Conservation (phyloP, 2,888 invertebrate species). For the Campoletis raptor region DNA sequence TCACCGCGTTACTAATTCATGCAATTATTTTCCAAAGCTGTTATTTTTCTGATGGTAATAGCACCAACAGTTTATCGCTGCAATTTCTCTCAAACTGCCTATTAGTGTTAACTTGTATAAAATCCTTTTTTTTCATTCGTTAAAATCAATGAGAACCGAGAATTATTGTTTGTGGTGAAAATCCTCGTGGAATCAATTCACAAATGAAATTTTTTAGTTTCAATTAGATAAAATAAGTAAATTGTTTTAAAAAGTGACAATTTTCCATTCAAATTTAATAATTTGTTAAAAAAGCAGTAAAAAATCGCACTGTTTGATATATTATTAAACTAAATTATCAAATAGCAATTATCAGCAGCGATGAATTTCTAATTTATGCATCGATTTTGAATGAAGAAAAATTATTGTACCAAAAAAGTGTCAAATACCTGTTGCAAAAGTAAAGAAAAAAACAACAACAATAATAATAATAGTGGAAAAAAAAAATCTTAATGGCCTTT, state of each 20-base stretch:
- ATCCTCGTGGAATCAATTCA: slow-evolving; percentile 11
- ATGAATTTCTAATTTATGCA: slow-evolving; percentile 26
- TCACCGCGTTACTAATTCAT: slow-evolving; percentile 14
- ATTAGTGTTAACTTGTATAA: slow-evolving; percentile 3
- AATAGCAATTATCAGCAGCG: background rate
- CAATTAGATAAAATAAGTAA: too few relatives aligned
- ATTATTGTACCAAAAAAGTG: slow-evolving; percentile 15
- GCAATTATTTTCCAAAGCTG: slow-evolving; percentile 6
- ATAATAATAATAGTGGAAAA: background rate
- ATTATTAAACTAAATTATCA: background rate
- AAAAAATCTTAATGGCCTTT: slow-evolving; percentile 18
- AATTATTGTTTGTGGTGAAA: slow-evolving; percentile 10
- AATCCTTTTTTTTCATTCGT: slow-evolving; percentile 1
- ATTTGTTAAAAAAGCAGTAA: background rate
- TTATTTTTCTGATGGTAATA: slow-evolving; percentile 4
- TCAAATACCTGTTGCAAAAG: background rate
- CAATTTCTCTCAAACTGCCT: slow-evolving; percentile 28
- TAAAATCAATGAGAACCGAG: background rate
- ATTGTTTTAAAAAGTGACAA: background rate
- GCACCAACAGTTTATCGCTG: slow-evolving; percentile 8
- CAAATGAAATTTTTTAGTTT: background rate
- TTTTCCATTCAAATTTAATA: background rate
- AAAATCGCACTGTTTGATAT: background rate
- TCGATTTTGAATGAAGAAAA: slow-evolving; percentile 5
- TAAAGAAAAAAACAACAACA: background rate